Conservation (phyloP, 2,888 invertebrate species). For the Xestia sexstrigata region DNA sequence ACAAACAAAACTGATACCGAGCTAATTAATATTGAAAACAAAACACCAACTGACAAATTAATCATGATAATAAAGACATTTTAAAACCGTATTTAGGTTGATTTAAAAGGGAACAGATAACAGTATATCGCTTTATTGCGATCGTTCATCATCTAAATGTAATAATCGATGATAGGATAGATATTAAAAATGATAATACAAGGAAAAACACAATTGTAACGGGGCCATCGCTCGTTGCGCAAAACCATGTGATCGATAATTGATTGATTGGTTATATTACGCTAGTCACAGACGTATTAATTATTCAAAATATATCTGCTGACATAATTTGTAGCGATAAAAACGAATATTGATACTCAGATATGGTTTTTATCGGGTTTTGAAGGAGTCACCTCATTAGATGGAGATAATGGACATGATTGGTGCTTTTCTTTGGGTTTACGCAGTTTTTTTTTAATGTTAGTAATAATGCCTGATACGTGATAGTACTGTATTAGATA, state of each 20-base stretch:
- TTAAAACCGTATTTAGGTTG: conserved; percentile 76
- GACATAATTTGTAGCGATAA: conserved; percentile 82
- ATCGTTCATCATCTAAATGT: conserved; percentile 75
- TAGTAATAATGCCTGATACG: conserved; percentile 11
- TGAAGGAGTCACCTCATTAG: conserved; percentile 63
- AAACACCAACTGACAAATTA: conserved; percentile 67
- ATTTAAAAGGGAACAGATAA: conserved; percentile 72
- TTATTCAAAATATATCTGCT: conserved; percentile 83
- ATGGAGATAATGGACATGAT: conserved; percentile 26
- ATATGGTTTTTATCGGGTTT: conserved; percentile 51
- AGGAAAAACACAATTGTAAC: conserved; percentile 79
- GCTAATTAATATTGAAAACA: conserved; percentile 64
- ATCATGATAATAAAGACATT: conserved; percentile 72
- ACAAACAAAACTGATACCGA: conserved; percentile 47
- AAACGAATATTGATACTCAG: conserved; percentile 60
- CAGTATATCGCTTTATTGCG: conserved; percentile 71
- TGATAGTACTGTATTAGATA: conserved; percentile 6
- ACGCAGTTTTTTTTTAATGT: conserved; percentile 16
- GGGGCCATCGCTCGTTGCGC: conserved; percentile 78
- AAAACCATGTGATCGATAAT: conserved; percentile 81
- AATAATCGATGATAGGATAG: conserved; percentile 70
- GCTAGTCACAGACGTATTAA: conserved; percentile 80
- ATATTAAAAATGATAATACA: conserved; percentile 68
- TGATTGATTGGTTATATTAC: conserved; percentile 83
- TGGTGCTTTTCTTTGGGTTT: conserved; percentile 24